These are phyloP conservation scores for Drosophila rufa DNA, from an alignment of 1,140 invertebrate genomes.

Conservation along the genomic window DNA sequence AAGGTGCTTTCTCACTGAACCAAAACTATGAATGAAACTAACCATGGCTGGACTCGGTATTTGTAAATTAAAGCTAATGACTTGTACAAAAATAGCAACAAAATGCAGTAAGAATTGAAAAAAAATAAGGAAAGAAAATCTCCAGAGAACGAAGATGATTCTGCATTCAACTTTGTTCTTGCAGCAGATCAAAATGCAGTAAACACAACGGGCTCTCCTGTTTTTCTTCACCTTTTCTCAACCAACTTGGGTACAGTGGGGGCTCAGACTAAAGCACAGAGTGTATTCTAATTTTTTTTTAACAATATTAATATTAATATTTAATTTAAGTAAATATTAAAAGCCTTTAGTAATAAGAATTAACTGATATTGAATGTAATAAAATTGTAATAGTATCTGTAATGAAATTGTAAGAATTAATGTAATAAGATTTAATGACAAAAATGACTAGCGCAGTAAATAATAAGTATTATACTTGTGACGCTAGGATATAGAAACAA, in stretches of 20 bases:
- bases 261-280: no score
- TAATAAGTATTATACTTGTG: no score
- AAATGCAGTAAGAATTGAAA: constrained; percentile 9
- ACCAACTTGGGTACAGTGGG: constrained; percentile 3
- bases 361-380: no score
- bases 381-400: no score
- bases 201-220: constrained; percentile 60
- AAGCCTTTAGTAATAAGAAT: no score
- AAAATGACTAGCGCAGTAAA: no score
- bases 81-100: constrained; percentile 72
- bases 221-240: constrained; percentile 31
- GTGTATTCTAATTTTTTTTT: neutral
- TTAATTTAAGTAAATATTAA: no score
- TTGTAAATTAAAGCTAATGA: constrained; percentile 83
- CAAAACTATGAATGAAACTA: constrained; percentile 71
- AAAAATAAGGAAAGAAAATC: constrained; percentile 24
- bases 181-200: constrained; percentile 74
- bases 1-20: constrained; percentile 11
- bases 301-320: no score
- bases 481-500: no score
- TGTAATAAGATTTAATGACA: no score
- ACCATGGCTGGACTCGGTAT: constrained; percentile 31
- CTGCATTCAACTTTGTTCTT: constrained; percentile 19
- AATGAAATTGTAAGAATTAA: no score
- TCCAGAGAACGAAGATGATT: constrained; percentile 40